These are phyloP conservation scores for Nicator chloris DNA, from an alignment of 2,113 vertebrate species.

Conservation along the genomic window DNA sequence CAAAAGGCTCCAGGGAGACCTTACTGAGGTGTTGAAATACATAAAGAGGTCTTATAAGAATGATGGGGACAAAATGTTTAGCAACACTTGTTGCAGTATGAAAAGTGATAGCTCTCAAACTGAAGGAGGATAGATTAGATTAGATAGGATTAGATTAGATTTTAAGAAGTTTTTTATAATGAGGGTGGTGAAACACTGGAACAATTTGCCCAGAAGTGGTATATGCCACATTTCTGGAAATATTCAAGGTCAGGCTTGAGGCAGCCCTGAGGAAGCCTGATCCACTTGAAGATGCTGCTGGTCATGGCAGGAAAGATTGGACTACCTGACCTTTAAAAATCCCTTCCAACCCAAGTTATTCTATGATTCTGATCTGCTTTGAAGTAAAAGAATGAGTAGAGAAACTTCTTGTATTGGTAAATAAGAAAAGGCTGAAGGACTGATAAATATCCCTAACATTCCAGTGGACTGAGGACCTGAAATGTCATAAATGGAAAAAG, in stretches of 20 bases:
- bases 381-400: neutral
- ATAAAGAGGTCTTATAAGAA: neutral
- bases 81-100: fast-evolving
- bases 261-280: neutral
- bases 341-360: neutral
- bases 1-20: neutral
- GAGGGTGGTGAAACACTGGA: neutral
- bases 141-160: neutral
- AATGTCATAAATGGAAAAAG: neutral
- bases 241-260: neutral
- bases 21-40: fast-evolving
- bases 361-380: neutral
- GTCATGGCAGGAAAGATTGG: neutral
- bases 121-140: neutral
- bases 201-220: neutral
- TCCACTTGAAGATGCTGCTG: neutral
- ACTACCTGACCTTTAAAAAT: neutral
- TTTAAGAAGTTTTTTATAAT: neutral
- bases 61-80: neutral
- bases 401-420: neutral
- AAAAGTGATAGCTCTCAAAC: fast-evolving
- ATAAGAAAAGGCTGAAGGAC: neutral
- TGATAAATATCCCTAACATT: neutral
- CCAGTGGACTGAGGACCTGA: neutral
- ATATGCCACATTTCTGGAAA: neutral